These are phyloP conservation scores for Cancer borealis DNA, from an alignment of 2,888 invertebrate species.

Conservation along the genomic window DNA sequence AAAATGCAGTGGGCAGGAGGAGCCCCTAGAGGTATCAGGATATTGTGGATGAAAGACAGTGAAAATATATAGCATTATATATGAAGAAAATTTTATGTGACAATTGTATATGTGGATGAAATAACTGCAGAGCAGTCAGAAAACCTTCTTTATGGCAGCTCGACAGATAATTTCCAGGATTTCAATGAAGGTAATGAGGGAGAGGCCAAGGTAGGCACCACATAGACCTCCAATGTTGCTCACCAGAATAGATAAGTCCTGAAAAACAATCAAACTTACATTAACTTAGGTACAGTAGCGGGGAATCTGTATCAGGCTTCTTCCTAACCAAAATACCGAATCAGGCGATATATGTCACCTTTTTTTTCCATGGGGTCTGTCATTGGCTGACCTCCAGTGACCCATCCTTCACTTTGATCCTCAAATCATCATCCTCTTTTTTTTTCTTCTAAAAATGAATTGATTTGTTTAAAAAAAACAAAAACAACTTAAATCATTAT, in stretches of 20 bases:
- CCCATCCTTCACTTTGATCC: too few relatives aligned
- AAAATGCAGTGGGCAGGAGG: too few relatives aligned
- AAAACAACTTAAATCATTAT: too few relatives aligned
- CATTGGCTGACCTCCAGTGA: too few relatives aligned
- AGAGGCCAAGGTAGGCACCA: slow-evolving; percentile 50
- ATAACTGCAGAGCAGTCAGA: background rate
- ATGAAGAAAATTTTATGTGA: background rate
- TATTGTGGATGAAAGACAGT: background rate
- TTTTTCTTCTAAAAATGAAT: too few relatives aligned
- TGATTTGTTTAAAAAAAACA: too few relatives aligned
- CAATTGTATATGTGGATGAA: background rate
- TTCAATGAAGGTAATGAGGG: slow-evolving; percentile 21
- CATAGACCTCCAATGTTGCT: slow-evolving; percentile 34
- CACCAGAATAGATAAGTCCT: slow-evolving; percentile 10
- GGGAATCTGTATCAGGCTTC: too few relatives aligned
- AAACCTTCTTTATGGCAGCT: background rate
- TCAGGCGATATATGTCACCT: too few relatives aligned
- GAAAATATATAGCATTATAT: background rate
- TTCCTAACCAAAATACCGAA: too few relatives aligned
- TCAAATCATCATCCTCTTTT: too few relatives aligned
- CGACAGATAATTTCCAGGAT: background rate
- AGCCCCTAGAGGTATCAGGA: too few relatives aligned
- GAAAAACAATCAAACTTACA: background rate
- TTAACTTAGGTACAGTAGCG: background rate
- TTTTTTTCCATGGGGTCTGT: too few relatives aligned